Evolutionary conservation across 1,140 invertebrate species (phyloP).

Genomic region (Nephotettix cincticeps): DNA sequence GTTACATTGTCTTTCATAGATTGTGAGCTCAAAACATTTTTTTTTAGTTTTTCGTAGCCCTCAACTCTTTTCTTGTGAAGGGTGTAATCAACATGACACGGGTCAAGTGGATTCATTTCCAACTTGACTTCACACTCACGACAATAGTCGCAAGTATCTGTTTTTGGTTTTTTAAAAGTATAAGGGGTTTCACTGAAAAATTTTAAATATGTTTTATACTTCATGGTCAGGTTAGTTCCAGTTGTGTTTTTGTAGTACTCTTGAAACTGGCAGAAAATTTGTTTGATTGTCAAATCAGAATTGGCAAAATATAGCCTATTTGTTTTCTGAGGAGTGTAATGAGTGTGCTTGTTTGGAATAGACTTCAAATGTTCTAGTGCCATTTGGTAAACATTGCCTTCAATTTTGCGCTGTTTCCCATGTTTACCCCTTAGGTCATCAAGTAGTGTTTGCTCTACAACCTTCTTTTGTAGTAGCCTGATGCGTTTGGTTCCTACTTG

Average conservation of each 20-base stretch:
- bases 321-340: constrained; percentile 9
- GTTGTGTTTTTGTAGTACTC: neutral
- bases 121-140: neutral
- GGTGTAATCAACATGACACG: neutral
- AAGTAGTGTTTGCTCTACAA: constrained; percentile 1
- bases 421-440: constrained; percentile 13
- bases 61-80: neutral
- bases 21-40: neutral
- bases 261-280: neutral
- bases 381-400: neutral
- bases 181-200: neutral
- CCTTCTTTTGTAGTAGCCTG: constrained; percentile 4
- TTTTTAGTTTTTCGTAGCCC: neutral
- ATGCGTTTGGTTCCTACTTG: neutral
- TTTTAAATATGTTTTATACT: neutral
- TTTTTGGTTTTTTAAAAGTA: neutral
- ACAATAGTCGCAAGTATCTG: neutral
- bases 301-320: constrained; percentile 16
- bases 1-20: neutral
- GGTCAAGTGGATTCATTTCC: neutral
- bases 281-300: constrained; percentile 9
- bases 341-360: constrained; percentile 8
- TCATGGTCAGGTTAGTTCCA: neutral
- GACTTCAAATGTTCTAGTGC: constrained; percentile 14
- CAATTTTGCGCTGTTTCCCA: constrained; percentile 4